Base-by-base conservation (phyloP, 2,888 invertebrate species). In the Achlya flavicornis region DNA sequence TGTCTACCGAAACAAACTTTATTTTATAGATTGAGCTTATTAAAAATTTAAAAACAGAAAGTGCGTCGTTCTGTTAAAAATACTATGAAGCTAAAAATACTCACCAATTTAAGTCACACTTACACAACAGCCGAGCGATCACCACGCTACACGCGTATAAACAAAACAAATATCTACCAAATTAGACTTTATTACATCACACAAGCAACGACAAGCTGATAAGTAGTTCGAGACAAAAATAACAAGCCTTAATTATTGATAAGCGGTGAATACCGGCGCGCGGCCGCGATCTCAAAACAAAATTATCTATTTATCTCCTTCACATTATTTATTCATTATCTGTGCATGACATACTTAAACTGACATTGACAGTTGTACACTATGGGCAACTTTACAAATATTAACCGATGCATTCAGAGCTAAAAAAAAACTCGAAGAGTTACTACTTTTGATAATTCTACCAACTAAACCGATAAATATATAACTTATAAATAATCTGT, bases 121-220 rank as follows among this genome's bases (percentile, higher is more conserved):
- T 60, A 60, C 59, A 59, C 60, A 60, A 60, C 60, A 19, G 19
- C 12, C 10, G 5, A 11, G 26, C 12, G 12, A 12, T 43, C 43
- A 41, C 19, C 26, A 60, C 60, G 41, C 60, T 12, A 41, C 43
- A 26, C 60, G 26, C 16, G 41, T 26, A 58, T 48, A 16, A 19
- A 53, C 53, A 14, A 38, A 10, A 58, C 35, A 60, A 60, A 60
- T 60, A 60, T 60, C 12, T 60, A 41, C 60, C 19, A 41, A 60
- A 41, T 41, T 64, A 63, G 63, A 72, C 66, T 74, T 71, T 75
- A 76, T 84, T 81, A 81, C 81, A 80, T 84, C 81, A 85, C 78
- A 12, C 41, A 7, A n/a, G n/a, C n/a, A n/a, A n/a, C n/a, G 77
- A 41, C 41, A 12, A 41, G 68, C 64, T 67, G 79, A 77, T 79